phyloP scores from a whole-genome alignment of 2,888 invertebrate genomes.

The Micropterix aruncella region DNA sequence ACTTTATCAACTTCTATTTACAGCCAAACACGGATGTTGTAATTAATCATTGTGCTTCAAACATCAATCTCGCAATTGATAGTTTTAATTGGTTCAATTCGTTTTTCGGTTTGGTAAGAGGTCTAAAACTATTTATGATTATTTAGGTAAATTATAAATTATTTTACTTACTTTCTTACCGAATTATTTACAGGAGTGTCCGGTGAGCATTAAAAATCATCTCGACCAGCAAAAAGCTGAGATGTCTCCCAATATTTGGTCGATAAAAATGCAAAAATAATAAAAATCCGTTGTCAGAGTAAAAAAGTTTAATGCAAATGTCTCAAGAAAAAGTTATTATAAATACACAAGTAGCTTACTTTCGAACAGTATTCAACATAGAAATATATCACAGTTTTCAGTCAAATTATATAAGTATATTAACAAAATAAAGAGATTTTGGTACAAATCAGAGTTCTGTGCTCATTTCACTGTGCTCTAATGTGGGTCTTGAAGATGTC shows the following conservation, averaged over 20 bases:
- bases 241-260: neutral
- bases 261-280: neutral
- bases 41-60: slow-evolving; percentile 33
- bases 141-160: slow-evolving; percentile 18
- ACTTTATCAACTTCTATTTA: no score
- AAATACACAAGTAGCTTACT: neutral
- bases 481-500: slow-evolving; percentile 13
- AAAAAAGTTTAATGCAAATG: neutral
- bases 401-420: neutral
- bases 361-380: neutral
- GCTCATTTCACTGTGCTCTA: slow-evolving; percentile 46
- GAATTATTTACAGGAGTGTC: neutral
- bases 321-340: neutral
- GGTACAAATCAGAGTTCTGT: slow-evolving; percentile 40
- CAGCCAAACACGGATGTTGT: slow-evolving; percentile 31
- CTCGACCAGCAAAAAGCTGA: neutral
- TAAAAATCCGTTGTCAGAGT: neutral
- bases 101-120: slow-evolving; percentile 15
- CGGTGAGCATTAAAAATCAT: neutral
- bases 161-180: neutral
- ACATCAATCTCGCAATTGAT: slow-evolving; percentile 27
- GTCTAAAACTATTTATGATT: no score
- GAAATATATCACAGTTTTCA: neutral
- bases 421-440: no score
- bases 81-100: slow-evolving; percentile 24